Evolutionary conservation across 2,797 vertebrate species (phyloP).

Genomic region (Sardinella longiceps): DNA sequence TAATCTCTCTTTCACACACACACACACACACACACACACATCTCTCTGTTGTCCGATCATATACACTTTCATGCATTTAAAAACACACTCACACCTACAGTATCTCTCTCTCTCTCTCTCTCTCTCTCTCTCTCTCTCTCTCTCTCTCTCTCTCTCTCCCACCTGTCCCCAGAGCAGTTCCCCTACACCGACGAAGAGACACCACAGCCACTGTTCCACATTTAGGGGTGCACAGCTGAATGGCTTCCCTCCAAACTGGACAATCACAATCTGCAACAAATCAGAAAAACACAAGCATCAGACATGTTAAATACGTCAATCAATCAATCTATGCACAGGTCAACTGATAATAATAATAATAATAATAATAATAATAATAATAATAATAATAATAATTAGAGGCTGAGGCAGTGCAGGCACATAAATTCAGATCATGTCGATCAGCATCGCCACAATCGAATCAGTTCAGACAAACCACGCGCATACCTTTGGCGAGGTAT

Average conservation of each 20-base stretch:
- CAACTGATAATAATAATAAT: no score
- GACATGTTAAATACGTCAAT: no score
- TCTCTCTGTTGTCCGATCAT: not conserved
- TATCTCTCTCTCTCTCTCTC: conserved; percentile 3
- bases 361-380: no score
- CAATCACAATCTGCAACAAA: conserved; percentile 82
- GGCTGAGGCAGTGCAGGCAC: no score
- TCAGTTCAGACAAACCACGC: no score
- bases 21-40: not conserved
- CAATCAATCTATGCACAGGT: not conserved
- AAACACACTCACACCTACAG: conserved; percentile 4
- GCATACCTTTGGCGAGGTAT: no score
- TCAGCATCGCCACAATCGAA: no score
- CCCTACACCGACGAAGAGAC: conserved; percentile 89
- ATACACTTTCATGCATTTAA: not conserved
- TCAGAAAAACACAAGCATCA: conserved; percentile 24
- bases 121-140: conserved; percentile 43
- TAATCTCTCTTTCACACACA: not conserved
- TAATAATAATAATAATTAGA: no score
- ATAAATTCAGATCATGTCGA: no score
- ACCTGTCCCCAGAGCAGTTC: conserved; percentile 96
- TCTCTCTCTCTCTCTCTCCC: conserved; percentile 46
- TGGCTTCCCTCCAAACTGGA: conserved; percentile 90
- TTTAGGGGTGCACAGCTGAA: conserved; percentile 92
- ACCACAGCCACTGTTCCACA: conserved; percentile 93